Percentiles rank a stretch among this genome's conserved stretches.
These are phyloP conservation scores for Setipinna tenuifilis DNA, from an alignment of 2,797 vertebrate genomes.

Conservation along the genomic window DNA sequence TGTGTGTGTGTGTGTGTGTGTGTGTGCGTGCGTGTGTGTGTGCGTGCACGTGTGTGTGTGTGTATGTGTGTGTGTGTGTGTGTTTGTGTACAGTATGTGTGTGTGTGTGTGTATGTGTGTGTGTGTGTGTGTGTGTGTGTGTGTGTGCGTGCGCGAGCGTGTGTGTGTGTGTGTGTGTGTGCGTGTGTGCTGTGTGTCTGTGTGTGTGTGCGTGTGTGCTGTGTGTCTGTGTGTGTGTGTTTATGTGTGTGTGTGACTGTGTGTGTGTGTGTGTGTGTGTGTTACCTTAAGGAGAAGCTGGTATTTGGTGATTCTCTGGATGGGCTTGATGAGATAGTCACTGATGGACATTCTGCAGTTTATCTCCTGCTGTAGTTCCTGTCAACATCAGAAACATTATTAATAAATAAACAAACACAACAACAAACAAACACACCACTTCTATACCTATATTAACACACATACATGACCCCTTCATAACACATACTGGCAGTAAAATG, in stretches of 20 bases:
- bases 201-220: background rate
- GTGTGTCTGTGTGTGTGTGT: background rate
- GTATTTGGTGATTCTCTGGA: constrained; percentile 98
- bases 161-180: background rate
- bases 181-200: background rate
- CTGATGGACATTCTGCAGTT: constrained; percentile 91
- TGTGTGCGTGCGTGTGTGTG: too few species aligned
- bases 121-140: background rate
- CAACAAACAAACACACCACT: too few species aligned
- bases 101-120: background rate
- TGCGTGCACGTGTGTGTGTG: too few species aligned
- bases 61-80: too few species aligned
- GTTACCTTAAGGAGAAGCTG: constrained; percentile 94
- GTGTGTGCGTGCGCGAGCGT: background rate
- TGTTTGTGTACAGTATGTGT: background rate
- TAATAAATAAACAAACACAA: background rate
- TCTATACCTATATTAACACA: too few species aligned
- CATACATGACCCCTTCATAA: constrained; percentile 8
- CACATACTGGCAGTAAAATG: background rate
- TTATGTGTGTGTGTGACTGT: background rate
- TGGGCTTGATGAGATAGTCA: constrained; percentile 96
- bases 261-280: background rate
- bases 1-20: too few species aligned
- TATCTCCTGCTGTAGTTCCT: constrained; percentile 94
- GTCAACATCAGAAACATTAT: constrained; percentile 42